phyloP scores from a whole-genome alignment of 2,797 vertebrate genomes.

The Thripadectes ignobilis region DNA sequence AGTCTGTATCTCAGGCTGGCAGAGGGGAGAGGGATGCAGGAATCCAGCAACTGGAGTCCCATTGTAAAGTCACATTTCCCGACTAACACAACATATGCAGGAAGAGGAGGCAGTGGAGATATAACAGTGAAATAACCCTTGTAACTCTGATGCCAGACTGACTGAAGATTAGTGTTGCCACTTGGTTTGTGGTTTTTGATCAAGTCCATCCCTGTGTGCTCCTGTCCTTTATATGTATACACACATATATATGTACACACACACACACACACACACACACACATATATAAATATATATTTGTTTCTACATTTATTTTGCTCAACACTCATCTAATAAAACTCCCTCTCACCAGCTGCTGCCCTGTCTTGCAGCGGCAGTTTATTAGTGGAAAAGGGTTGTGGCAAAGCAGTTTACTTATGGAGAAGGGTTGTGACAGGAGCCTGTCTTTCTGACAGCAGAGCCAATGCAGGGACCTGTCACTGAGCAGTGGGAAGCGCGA shows the following conservation, averaged over 20 bases:
- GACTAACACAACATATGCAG: neutral
- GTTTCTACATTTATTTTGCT: neutral
- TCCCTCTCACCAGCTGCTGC: accelerated
- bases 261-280: no score
- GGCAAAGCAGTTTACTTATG: neutral
- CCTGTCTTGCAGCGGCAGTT: neutral
- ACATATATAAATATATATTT: neutral
- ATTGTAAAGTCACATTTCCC: accelerated
- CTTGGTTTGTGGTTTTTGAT: neutral
- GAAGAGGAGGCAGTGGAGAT: neutral
- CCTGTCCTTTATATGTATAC: neutral
- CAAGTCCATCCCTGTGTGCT: neutral
- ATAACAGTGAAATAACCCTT: neutral
- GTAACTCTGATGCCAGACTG: neutral
- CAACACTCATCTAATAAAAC: neutral
- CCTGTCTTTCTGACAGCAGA: neutral
- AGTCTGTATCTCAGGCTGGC: neutral
- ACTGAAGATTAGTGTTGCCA: neutral
- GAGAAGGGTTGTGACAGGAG: neutral
- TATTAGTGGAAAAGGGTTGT: neutral
- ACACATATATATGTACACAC: no score
- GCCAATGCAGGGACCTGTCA: neutral
- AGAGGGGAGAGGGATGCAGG: neutral
- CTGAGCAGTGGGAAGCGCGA: neutral
- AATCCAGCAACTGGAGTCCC: neutral